Conservation (phyloP, 2,113 vertebrate genomes). For the Nesogale talazaci region DNA sequence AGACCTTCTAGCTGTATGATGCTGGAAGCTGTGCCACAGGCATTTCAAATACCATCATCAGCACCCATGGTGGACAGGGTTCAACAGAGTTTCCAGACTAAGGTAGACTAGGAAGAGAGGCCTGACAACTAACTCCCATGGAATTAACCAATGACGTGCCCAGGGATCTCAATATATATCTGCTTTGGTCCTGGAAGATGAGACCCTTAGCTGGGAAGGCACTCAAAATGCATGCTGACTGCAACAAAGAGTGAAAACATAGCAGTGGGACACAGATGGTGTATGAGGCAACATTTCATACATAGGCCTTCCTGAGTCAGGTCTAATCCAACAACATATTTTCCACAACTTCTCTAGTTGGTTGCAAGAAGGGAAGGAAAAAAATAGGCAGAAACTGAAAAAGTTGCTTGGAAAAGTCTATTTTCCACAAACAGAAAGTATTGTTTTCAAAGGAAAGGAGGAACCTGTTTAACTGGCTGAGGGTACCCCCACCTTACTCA, state of each 20-base stretch:
- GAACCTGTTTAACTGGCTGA: too few species aligned
- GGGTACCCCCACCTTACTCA: rapidly evolving
- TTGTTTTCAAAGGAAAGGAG: too few species aligned
- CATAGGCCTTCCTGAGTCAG: not conserved
- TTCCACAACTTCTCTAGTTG: not conserved
- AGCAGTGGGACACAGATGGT: too few species aligned
- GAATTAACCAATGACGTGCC: too few species aligned
- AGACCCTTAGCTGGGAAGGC: too few species aligned
- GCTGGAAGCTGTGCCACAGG: not conserved
- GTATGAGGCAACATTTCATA: too few species aligned
- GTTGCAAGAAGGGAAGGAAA: not conserved
- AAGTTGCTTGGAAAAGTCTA: not conserved
- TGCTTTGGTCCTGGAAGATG: too few species aligned
- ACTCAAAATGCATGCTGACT: not conserved
- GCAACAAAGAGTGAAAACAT: too few species aligned
- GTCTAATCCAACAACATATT: not conserved
- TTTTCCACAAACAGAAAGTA: not conserved
- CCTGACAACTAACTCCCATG: not conserved
- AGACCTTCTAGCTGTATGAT: not conserved
- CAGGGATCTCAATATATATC: not conserved
- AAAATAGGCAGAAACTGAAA: not conserved
- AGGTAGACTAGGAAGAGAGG: not conserved
- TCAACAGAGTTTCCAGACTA: not conserved
- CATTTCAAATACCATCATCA: not conserved
- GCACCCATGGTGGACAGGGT: not conserved